A percentile compares a stretch with the other conserved stretches of the same genome.
Evolutionary conservation across 37 sponge, comb jelly and placozoan species (phyloP).

Genomic region (Chondrosia reniformis): DNA sequence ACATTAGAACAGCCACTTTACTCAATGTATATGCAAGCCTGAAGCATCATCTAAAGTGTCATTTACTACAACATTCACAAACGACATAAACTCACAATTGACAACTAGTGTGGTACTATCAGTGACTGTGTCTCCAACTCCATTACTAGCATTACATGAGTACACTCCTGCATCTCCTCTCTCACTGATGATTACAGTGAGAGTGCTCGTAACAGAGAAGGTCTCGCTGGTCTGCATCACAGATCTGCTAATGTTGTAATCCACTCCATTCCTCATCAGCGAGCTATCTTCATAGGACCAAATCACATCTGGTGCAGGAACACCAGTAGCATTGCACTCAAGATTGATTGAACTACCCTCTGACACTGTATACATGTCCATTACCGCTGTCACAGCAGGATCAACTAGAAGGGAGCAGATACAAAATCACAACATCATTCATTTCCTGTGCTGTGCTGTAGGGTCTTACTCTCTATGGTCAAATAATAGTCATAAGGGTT

Average conservation of each 20-base stretch:
- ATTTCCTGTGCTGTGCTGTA: no score
- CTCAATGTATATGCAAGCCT: no score
- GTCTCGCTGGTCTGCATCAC: background rate
- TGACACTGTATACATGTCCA: no score
- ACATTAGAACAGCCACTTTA: no score
- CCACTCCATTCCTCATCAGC: background rate
- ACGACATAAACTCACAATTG: no score
- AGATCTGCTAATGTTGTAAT: background rate
- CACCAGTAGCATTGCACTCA: conserved; percentile 33
- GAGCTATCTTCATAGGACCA: conserved; percentile 17
- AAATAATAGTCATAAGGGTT: no score
- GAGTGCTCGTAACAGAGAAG: conserved; percentile 9
- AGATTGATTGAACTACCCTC: conserved; percentile 18
- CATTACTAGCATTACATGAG: conserved; percentile 31
- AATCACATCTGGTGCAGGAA: conserved; percentile 34
- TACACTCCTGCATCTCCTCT: conserved; percentile 16
- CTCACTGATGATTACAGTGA: background rate
- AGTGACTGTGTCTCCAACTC: background rate
- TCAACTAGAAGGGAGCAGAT: no score
- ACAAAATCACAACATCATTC: no score
- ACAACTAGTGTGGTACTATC: background rate
- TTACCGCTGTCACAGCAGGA: background rate
- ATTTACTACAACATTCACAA: no score
- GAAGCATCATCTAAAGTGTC: no score
- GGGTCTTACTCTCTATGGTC: no score